Evolutionary conservation across 2,797 vertebrate genomes (phyloP).

Genomic region (Brachyrhaphis roseni): DNA sequence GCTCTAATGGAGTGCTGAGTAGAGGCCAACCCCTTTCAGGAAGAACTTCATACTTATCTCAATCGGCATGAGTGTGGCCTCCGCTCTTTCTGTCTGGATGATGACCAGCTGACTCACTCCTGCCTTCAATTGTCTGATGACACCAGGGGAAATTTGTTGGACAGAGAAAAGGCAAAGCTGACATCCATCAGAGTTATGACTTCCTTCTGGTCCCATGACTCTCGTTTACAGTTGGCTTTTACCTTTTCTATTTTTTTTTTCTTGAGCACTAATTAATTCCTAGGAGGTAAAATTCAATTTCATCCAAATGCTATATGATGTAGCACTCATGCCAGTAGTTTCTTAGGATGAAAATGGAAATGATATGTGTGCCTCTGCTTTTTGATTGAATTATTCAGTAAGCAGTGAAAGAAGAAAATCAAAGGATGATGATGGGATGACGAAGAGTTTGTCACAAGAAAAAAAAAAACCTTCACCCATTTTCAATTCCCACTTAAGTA

Average conservation of each 20-base stretch:
- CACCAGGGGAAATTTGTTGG: conserved; percentile 23
- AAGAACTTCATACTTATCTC: conserved; percentile 18
- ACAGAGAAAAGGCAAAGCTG: conserved; percentile 25
- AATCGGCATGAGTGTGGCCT: conserved; percentile 10
- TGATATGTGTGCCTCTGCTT: background rate
- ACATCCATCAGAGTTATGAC: conserved; percentile 39
- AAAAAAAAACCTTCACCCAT: conserved; percentile 32
- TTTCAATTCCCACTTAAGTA: conserved; percentile 36
- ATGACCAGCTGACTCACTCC: conserved; percentile 44
- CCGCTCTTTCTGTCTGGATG: conserved; percentile 8
- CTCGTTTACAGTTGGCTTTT: conserved; percentile 25
- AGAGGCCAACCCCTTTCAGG: conserved; percentile 19
- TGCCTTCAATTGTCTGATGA: conserved; percentile 32
- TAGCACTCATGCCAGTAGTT: background rate
- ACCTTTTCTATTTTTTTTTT: background rate
- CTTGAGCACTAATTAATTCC: background rate
- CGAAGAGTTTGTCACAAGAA: background rate
- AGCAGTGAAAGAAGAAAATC: background rate
- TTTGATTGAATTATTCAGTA: conserved; percentile 16
- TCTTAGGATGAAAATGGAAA: conserved; percentile 20
- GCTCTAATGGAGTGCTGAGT: background rate
- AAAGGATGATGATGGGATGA: conserved; percentile 4
- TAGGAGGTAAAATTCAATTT: conserved; percentile 26
- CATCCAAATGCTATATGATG: background rate
- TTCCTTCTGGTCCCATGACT: conserved; percentile 5